Base-by-base conservation (phyloP, 2,888 invertebrate genomes). In the Orthosia gothica region DNA sequence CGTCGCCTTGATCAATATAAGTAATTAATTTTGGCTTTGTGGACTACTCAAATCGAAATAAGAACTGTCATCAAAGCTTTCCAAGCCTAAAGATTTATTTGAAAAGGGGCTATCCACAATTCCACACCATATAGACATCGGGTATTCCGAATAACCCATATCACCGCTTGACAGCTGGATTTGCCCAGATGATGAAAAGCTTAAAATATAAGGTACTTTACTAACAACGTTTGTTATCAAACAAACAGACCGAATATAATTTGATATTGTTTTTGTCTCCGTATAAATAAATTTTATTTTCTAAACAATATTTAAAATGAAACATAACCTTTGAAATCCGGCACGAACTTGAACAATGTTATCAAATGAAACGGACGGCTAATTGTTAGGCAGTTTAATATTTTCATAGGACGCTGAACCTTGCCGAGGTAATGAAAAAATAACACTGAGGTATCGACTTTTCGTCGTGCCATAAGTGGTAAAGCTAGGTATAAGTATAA, bases 321-420 rank as follows among this genome's bases (percentile, higher is more conserved):
- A 82, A 61, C 13, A n/a, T 45, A 49, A 52, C 50, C 50, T 78
- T 78, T 64, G 47, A 72, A 72, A 78, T 78, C 67, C 52, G 15
- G 20, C 23, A 11, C 18, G 45, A 54, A 55, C 49, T 20, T 50
- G 55, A 62, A 79, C 26, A 79, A 77, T 47, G 49, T 61, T 82
- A 72, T 79, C 67, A 67, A 79, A 73, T 68, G 52, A 65, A 81
- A 67, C 26, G 52, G 26, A 45, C 57, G 23, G 18, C 49, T 79
- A 63, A 82, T 74, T 67, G 66, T 77, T 47, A 49, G 52, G 45
- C 18, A 26, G n/a, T 63, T 49, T 15, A 59, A 76, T 80, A 64
- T 81, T 81, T 79, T 79, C 64, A 62, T 74, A 83, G 83, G 83
- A 79, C 55, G 26, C 55, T 55, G 83, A 59, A 79, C 58, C 62